phyloP scores from a whole-genome alignment of 1,140 invertebrate genomes.

The Monochamus saltuarius region DNA sequence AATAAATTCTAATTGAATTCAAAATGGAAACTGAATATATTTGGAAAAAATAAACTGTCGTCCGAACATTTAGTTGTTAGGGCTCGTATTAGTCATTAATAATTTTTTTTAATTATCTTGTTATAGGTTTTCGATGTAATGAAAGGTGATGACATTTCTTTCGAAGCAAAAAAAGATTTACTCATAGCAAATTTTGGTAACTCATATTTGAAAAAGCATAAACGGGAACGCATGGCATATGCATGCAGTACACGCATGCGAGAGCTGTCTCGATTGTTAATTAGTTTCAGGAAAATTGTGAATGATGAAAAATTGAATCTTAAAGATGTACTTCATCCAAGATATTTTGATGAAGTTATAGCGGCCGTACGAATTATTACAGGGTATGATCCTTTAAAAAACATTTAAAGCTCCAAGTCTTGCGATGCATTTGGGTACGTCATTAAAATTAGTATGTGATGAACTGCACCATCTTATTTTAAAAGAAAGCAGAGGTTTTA shows the following conservation, averaged over 20 bases:
- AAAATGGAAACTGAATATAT: too few relatives aligned
- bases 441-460: conserved; percentile 27
- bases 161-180: too few relatives aligned
- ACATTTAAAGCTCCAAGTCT: conserved; percentile 28
- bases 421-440: conserved; percentile 27
- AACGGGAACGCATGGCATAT: conserved; percentile 11
- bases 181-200: too few relatives aligned
- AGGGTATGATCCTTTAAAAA: conserved; percentile 26
- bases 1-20: too few relatives aligned
- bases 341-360: conserved; percentile 28
- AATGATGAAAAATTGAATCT: conserved; percentile 22
- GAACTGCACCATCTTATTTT: conserved; percentile 27
- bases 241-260: conserved; percentile 28
- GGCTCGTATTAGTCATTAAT: too few relatives aligned
- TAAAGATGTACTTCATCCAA: conserved; percentile 27
- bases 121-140: too few relatives aligned
- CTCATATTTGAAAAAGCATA: too few relatives aligned
- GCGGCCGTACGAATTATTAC: conserved; percentile 19
- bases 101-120: too few relatives aligned
- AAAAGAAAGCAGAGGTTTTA: conserved; percentile 28
- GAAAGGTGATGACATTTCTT: too few relatives aligned
- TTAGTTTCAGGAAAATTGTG: conserved; percentile 17
- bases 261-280: conserved; percentile 30
- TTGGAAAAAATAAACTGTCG: too few relatives aligned
- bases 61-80: too few relatives aligned